Conservation (phyloP, 2,797 vertebrate genomes). For the Gymnodraco acuticeps region DNA sequence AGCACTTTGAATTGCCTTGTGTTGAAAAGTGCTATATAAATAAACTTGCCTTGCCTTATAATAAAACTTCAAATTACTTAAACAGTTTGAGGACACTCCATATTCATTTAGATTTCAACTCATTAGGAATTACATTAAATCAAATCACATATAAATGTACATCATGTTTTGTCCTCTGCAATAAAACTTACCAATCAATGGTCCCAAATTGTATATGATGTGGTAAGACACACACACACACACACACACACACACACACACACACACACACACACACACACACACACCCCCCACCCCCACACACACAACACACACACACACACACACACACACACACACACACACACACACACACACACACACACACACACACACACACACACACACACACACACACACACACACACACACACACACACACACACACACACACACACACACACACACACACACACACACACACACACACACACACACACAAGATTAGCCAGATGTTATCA, state of each 20-base stretch:
- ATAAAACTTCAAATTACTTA: no score
- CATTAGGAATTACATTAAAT: background rate
- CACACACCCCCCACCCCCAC: no score
- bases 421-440: conserved; percentile 1
- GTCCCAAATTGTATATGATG: background rate
- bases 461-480: conserved; percentile 11
- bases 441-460: background rate
- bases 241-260: background rate
- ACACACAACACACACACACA: conserved; percentile 15
- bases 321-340: conserved; percentile 3
- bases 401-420: background rate
- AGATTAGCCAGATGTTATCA: conserved; percentile 57
- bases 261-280: conserved; percentile 12
- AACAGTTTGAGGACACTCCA: background rate
- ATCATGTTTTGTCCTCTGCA: background rate
- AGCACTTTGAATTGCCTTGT: no score
- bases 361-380: conserved; percentile 13
- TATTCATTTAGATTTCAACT: background rate
- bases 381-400: background rate
- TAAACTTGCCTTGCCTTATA: no score
- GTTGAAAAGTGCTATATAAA: no score
- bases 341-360: background rate
- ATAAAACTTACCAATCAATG: background rate
- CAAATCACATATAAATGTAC: background rate
- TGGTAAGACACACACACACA: background rate